Conservation (phyloP, 2,797 vertebrate species). For the Takifugu ocellatus region DNA sequence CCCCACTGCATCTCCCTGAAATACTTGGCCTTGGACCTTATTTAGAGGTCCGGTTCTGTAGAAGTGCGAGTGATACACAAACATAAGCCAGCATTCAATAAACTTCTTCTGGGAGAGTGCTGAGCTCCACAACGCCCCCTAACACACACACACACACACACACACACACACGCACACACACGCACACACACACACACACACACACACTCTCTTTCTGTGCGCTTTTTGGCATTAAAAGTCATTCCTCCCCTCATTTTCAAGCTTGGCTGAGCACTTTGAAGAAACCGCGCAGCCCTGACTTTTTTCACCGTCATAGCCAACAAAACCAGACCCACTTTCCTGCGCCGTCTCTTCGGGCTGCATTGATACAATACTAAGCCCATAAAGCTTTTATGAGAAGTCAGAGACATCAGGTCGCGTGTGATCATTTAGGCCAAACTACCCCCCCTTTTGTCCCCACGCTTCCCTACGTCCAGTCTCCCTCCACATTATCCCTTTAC, state of each 20-base stretch:
- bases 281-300: conserved; percentile 31
- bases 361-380: conserved; percentile 43
- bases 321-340: conserved; percentile 40
- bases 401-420: conserved; percentile 28
- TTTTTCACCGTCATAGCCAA: conserved; percentile 19
- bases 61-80: conserved; percentile 5
- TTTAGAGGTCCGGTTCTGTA: conserved; percentile 11
- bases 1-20: conserved; percentile 15
- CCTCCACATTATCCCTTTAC: conserved; percentile 11
- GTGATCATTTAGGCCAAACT: conserved; percentile 43
- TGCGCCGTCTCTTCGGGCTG: conserved; percentile 17
- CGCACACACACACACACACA: conserved; percentile 6
- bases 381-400: conserved; percentile 38
- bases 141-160: too few relatives aligned
- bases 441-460: conserved; percentile 45
- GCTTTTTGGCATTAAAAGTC: conserved; percentile 51
- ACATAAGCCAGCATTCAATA: conserved; percentile 3
- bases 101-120: conserved; percentile 26
- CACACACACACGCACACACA: too few relatives aligned
- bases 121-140: background rate
- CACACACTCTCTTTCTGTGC: conserved; percentile 31
- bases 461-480: conserved; percentile 13
- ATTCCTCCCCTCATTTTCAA: conserved; percentile 51
- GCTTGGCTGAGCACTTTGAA: conserved; percentile 59
- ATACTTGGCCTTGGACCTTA: conserved; percentile 10